phyloP scores from a whole-genome alignment of 2,113 vertebrate species.

The Talpa occidentalis region DNA sequence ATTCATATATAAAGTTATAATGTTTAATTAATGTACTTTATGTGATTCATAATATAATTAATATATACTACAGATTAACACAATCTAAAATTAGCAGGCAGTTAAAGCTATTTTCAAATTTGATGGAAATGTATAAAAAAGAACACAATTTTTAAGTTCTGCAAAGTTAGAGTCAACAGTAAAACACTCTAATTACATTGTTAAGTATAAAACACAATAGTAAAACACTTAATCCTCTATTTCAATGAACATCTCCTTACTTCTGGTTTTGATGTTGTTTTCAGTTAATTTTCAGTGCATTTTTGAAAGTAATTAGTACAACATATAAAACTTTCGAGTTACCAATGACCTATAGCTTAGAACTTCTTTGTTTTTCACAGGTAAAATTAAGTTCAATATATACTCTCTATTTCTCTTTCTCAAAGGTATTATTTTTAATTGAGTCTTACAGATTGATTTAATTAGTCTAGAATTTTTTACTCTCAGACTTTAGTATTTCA shows the following conservation, averaged over 20 bases:
- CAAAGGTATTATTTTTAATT: conserved; percentile 27
- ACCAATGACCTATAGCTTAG: background rate
- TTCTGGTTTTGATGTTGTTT: background rate
- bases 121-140: background rate
- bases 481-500: background rate
- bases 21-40: background rate
- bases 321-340: background rate
- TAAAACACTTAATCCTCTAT: background rate
- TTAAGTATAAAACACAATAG: background rate
- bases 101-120: background rate
- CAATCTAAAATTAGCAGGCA: background rate
- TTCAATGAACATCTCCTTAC: background rate
- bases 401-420: background rate
- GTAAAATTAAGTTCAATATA: conserved; percentile 13
- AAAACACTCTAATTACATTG: background rate
- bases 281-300: background rate
- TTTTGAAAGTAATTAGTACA: conserved; percentile 28
- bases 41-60: background rate
- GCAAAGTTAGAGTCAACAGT: background rate
- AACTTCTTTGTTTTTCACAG: background rate
- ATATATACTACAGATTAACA: background rate
- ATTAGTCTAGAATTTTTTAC: conserved; percentile 25
- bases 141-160: background rate
- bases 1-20: background rate
- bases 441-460: background rate